phyloP scores from a whole-genome alignment of 2,888 invertebrate genomes.

The Dynastes hyllus region DNA sequence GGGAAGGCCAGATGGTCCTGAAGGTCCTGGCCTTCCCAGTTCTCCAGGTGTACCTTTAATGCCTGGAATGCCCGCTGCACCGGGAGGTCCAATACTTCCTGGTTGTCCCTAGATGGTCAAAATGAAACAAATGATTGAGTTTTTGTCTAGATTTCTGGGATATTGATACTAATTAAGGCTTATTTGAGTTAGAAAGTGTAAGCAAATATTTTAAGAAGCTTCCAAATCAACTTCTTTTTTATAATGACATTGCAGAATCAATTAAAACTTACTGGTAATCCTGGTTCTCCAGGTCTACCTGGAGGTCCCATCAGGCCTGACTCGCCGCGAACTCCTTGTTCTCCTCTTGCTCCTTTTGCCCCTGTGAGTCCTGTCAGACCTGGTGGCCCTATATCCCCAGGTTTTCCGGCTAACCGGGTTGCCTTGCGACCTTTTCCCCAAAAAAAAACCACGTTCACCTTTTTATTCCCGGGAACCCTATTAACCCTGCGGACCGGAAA shows the following conservation, averaged over 20 bases:
- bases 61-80: slow-evolving; percentile 81
- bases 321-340: slow-evolving; percentile 85
- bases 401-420: slow-evolving; percentile 79
- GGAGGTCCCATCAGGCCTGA: slow-evolving; percentile 83
- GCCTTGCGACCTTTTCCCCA: slow-evolving; percentile 76
- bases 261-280: slow-evolving; percentile 75
- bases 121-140: too few relatives aligned
- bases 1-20: slow-evolving; percentile 80
- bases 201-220: too few relatives aligned
- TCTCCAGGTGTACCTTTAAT: slow-evolving; percentile 83
- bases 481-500: slow-evolving; percentile 82
- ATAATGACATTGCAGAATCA: too few relatives aligned
- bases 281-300: slow-evolving; percentile 85
- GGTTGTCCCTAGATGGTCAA: slow-evolving; percentile 77
- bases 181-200: too few relatives aligned
- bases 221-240: too few relatives aligned
- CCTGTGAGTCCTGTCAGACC: slow-evolving; percentile 79
- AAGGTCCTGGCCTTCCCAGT: slow-evolving; percentile 78
- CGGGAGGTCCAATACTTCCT: slow-evolving; percentile 81
- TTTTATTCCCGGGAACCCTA: slow-evolving; percentile 77
- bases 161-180: too few relatives aligned
- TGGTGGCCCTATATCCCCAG: slow-evolving; percentile 79
- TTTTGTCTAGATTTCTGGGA: too few relatives aligned
- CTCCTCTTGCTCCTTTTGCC: slow-evolving; percentile 84
- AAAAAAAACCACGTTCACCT: slow-evolving; percentile 81